These are phyloP conservation scores for Aegotheles bennettii DNA, from an alignment of 2,113 vertebrate species.

Conservation along the genomic window DNA sequence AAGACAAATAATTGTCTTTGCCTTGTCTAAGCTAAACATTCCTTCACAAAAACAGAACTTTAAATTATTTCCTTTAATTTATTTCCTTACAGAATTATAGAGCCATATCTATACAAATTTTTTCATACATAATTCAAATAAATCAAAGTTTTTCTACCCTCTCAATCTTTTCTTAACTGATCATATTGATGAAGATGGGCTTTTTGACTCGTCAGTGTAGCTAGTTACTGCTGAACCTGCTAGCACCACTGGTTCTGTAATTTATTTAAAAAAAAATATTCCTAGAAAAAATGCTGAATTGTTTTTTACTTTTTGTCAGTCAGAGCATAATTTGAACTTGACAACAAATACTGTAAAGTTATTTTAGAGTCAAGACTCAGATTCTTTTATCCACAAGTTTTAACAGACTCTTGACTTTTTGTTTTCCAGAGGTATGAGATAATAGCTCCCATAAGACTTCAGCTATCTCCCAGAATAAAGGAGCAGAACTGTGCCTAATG, in stretches of 20 bases:
- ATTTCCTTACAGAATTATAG: not conserved
- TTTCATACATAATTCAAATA: not conserved
- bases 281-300: not conserved
- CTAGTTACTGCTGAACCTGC: no score
- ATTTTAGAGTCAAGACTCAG: not conserved
- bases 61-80: not conserved
- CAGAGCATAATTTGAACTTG: not conserved
- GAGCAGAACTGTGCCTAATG: not conserved
- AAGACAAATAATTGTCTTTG: not conserved
- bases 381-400: not conserved
- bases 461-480: not conserved
- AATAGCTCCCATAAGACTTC: not conserved
- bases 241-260: not conserved
- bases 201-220: not conserved
- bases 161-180: not conserved
- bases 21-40: not conserved
- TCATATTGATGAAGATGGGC: accelerated
- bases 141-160: not conserved
- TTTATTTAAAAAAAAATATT: not conserved
- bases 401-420: not conserved
- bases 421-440: not conserved
- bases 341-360: not conserved
- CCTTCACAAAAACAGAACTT: not conserved
- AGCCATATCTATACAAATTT: not conserved
- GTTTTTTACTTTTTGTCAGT: not conserved